A percentile compares a stretch with the other conserved stretches of the same genome.
These are phyloP conservation scores for Mnemiopsis leidyi DNA, from an alignment of 37 sponge, comb jelly and placozoan genomes.

Conservation along the genomic window DNA sequence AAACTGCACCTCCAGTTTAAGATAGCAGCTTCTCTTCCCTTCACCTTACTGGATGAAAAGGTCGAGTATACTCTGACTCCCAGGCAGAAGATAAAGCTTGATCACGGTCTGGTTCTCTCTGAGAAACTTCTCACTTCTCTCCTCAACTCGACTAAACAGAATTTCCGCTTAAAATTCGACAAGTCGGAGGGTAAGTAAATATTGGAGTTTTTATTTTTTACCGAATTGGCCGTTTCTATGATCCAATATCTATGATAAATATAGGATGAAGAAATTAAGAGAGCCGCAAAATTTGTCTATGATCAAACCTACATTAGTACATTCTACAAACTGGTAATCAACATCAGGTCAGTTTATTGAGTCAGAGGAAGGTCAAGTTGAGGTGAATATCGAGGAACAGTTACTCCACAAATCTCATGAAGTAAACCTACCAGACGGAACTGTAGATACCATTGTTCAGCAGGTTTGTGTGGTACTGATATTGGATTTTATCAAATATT, in stretches of 20 bases:
- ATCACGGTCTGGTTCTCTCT: conserved; percentile 33
- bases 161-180: neutral
- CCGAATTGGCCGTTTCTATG: too few relatives aligned
- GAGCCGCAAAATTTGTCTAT: too few relatives aligned
- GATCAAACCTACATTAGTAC: too few relatives aligned
- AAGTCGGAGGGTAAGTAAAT: neutral
- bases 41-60: neutral
- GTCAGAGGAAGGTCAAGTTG: conserved; percentile 20
- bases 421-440: neutral
- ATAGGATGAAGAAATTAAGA: too few relatives aligned
- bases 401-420: neutral
- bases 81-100: conserved; percentile 45
- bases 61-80: neutral
- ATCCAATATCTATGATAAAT: too few relatives aligned
- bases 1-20: conserved; percentile 20
- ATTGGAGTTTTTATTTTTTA: too few relatives aligned
- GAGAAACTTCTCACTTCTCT: neutral
- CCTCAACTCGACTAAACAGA: neutral
- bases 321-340: too few relatives aligned
- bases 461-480: neutral
- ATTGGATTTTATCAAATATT: neutral
- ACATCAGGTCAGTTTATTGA: neutral
- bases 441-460: neutral
- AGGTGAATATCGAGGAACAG: conserved; percentile 59
- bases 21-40: conserved; percentile 4